A percentile compares a stretch with the other conserved stretches of the same genome.
Conservation (phyloP, 2,113 vertebrate genomes). For the Lutjanus erythropterus region DNA sequence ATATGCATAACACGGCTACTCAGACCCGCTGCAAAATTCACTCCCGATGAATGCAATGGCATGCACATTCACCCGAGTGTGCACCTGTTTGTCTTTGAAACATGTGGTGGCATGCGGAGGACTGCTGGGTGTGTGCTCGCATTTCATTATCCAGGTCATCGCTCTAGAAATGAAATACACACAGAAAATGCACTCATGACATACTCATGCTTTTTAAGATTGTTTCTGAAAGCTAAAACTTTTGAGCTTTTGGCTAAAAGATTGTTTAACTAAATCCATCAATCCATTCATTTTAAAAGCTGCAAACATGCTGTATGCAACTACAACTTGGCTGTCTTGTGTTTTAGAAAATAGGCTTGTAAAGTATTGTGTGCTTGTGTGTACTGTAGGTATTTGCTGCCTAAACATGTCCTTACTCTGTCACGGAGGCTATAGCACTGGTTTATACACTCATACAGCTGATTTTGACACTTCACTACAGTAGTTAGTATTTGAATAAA, state of each 20-base stretch:
- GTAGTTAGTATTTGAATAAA: neutral
- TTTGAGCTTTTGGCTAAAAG: slow-evolving; percentile 18
- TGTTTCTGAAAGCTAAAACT: neutral
- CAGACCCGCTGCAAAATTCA: slow-evolving; percentile 12
- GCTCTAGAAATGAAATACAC: slow-evolving; percentile 1
- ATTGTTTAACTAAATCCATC: slow-evolving; percentile 46
- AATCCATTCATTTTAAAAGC: slow-evolving; percentile 46
- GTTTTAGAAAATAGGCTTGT: slow-evolving; percentile 8
- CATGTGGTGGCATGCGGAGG: slow-evolving; percentile 33
- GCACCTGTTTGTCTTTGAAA: slow-evolving; percentile 48
- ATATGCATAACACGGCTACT: slow-evolving; percentile 30
- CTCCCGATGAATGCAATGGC: slow-evolving; percentile 4
- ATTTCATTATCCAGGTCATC: slow-evolving; percentile 29
- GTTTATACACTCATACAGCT: slow-evolving; percentile 2
- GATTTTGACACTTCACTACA: neutral
- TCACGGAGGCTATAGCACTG: neutral
- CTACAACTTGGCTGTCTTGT: slow-evolving; percentile 1
- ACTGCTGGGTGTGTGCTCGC: slow-evolving; percentile 5
- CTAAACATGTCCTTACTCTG: slow-evolving; percentile 19
- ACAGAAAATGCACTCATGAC: neutral
- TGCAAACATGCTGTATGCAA: neutral
- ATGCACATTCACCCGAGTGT: slow-evolving; percentile 8
- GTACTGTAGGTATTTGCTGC: slow-evolving; percentile 14
- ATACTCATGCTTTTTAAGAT: slow-evolving; percentile 25
- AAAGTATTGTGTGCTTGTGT: slow-evolving; percentile 2